Evolutionary conservation across 2,888 invertebrate genomes (phyloP).

Genomic region (Chloroclystis v-ata): DNA sequence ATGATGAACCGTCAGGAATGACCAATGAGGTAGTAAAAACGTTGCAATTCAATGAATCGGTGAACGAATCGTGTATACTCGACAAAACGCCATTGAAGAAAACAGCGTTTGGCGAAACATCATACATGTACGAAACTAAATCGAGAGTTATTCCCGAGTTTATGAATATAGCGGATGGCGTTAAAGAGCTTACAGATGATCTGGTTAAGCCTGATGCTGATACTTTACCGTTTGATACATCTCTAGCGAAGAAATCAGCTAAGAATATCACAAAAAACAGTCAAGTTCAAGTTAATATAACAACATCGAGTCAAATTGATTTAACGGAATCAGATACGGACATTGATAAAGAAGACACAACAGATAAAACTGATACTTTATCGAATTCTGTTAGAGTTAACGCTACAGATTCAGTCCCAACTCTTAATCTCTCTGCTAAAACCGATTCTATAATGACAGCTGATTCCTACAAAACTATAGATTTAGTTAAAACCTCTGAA

Average conservation of each 20-base stretch:
- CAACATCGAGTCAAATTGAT: conserved; percentile 61
- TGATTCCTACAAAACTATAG: conserved; percentile 16
- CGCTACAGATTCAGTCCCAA: no score
- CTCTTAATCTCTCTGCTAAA: no score
- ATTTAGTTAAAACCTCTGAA: conserved; percentile 7
- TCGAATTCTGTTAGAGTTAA: conserved; percentile 2
- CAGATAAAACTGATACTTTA: no score
- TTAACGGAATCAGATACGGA: conserved; percentile 36
- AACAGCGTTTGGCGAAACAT: conserved; percentile 48
- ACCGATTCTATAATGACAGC: background rate
- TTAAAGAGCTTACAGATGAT: conserved; percentile 62
- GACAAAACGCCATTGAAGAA: conserved; percentile 50
- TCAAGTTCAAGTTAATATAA: conserved; percentile 56
- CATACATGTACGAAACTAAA: conserved; percentile 45
- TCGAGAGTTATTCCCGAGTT: conserved; percentile 57
- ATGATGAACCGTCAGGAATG: conserved; percentile 26
- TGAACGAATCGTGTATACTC: conserved; percentile 32
- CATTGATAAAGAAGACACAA: conserved; percentile 18
- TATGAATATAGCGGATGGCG: conserved; percentile 48
- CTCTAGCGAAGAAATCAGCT: conserved; percentile 15
- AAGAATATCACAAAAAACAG: conserved; percentile 40
- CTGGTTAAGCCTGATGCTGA: conserved; percentile 60
- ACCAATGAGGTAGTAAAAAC: conserved; percentile 61
- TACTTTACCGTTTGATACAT: conserved; percentile 38
- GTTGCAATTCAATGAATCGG: conserved; percentile 56